Percentiles rank a stretch among this genome's conserved stretches.
These are phyloP conservation scores for Sebastes ruberrimus DNA, from an alignment of 2,797 vertebrate species.

Conservation along the genomic window DNA sequence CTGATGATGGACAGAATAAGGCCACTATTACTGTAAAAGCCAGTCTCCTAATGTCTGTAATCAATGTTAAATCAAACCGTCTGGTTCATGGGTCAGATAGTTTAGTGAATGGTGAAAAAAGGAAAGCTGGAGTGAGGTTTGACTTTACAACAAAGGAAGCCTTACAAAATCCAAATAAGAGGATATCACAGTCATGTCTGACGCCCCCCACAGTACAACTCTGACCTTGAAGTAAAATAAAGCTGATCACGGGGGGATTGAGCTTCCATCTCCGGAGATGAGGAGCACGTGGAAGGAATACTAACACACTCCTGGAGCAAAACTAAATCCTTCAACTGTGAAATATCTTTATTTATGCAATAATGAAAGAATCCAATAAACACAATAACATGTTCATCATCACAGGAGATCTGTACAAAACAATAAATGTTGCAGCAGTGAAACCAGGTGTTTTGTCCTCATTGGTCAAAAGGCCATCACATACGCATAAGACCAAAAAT, in stretches of 20 bases:
- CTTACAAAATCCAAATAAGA: background rate
- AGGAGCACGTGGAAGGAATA: conserved; percentile 15
- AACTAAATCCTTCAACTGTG: conserved; percentile 27
- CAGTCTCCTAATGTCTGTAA: background rate
- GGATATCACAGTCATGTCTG: background rate
- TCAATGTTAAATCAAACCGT: background rate
- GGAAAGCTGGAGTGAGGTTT: background rate
- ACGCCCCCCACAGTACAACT: conserved; percentile 8
- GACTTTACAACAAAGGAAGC: background rate
- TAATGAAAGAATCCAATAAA: conserved; percentile 59
- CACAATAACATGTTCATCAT: conserved; percentile 64
- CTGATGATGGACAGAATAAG: background rate
- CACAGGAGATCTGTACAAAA: conserved; percentile 70
- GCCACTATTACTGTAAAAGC: background rate
- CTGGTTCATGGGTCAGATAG: background rate
- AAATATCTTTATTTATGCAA: conserved; percentile 72
- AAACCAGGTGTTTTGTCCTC: conserved; percentile 2
- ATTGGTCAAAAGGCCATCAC: conserved; percentile 23
- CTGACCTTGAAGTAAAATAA: conserved; percentile 1
- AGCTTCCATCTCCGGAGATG: background rate
- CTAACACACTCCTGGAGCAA: background rate
- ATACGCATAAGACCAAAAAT: conserved; percentile 18
- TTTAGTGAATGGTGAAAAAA: background rate
- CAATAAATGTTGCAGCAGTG: conserved; percentile 37
- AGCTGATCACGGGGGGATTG: background rate